A percentile compares a stretch with the other conserved stretches of the same genome.
Conservation (phyloP, 1,140 invertebrate species). For the Halesus radiatus region DNA sequence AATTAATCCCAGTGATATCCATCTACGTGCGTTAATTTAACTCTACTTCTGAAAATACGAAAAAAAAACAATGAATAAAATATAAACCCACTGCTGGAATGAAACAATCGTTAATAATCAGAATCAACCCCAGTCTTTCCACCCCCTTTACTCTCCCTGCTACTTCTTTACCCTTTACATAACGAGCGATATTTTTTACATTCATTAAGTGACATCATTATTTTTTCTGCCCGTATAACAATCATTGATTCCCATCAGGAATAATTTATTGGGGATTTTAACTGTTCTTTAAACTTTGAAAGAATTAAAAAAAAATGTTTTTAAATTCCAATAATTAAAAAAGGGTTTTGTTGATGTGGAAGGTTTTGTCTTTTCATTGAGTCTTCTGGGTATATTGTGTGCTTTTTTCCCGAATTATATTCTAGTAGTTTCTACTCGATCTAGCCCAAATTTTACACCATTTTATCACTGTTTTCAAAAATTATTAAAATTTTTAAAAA, state of each 20-base stretch:
- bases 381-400: too few relatives aligned
- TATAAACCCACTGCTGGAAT: constrained; percentile 26
- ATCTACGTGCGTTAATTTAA: constrained; percentile 27
- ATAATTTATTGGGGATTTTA: constrained; percentile 49
- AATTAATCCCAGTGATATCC: background rate
- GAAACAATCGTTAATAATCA: constrained; percentile 40
- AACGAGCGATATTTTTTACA: constrained; percentile 54
- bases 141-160: background rate
- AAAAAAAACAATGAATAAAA: constrained; percentile 35
- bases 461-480: too few relatives aligned
- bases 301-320: too few relatives aligned
- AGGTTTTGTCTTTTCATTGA: too few relatives aligned
- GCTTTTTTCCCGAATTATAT: too few relatives aligned
- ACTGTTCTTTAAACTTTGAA: background rate
- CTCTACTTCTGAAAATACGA: background rate
- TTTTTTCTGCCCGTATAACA: constrained; percentile 55
- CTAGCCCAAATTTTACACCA: too few relatives aligned
- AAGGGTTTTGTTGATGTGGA: too few relatives aligned
- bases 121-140: constrained; percentile 11
- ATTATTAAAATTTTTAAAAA: too few relatives aligned
- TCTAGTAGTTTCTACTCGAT: too few relatives aligned
- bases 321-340: too few relatives aligned
- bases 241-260: constrained; percentile 46
- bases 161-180: constrained; percentile 43
- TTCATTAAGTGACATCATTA: constrained; percentile 57